A percentile compares a stretch with the other conserved stretches of the same genome.
Evolutionary conservation across 2,888 invertebrate genomes (phyloP).

Genomic region (Agriopis marginaria): DNA sequence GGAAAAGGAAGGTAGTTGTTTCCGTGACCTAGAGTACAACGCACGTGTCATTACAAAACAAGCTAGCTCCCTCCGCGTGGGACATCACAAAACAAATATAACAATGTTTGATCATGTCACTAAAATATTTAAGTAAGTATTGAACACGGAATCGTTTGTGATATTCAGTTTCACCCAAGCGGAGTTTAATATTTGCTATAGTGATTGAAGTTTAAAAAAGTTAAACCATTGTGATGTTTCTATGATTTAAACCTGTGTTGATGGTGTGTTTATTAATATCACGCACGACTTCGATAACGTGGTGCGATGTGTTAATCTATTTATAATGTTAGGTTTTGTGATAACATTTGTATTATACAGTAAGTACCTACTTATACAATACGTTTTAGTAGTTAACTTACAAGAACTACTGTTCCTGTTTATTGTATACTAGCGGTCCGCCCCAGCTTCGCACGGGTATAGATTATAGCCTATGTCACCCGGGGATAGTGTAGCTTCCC

Average conservation of each 20-base stretch:
- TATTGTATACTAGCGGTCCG: no score
- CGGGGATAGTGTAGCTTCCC: no score
- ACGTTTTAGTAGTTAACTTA: no score
- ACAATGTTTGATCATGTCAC: slow-evolving; percentile 40
- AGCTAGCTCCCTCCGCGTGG: not conserved
- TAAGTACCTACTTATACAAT: not conserved
- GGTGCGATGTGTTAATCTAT: slow-evolving; percentile 15
- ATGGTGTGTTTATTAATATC: not conserved
- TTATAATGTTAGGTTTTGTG: slow-evolving; percentile 11
- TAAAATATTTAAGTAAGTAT: slow-evolving; percentile 43
- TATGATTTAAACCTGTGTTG: slow-evolving; percentile 6
- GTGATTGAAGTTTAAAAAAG: not conserved
- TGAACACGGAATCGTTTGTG: not conserved
- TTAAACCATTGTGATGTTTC: not conserved
- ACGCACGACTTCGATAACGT: not conserved
- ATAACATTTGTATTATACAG: not conserved
- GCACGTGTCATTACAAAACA: slow-evolving; percentile 8
- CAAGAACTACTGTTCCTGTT: no score
- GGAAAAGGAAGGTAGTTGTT: slow-evolving; percentile 17
- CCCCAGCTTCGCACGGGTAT: no score
- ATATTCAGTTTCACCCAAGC: not conserved
- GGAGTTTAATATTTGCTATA: not conserved
- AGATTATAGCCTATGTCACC: no score
- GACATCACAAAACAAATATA: not conserved
- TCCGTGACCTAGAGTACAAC: slow-evolving; percentile 1